Evolutionary conservation across 1,140 invertebrate genomes (phyloP).

Genomic region (Eubasilissa regina): DNA sequence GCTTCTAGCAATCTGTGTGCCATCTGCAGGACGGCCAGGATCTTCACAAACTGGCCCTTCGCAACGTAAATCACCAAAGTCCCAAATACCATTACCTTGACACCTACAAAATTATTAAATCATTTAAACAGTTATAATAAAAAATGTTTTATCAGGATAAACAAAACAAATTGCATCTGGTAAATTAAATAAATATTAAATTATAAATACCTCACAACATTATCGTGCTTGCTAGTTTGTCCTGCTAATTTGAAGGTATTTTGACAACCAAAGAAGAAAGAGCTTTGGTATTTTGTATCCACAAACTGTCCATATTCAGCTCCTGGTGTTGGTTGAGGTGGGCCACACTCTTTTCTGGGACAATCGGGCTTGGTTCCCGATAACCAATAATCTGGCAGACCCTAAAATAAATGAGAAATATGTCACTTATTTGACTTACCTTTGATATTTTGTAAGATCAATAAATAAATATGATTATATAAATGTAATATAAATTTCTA

Average conservation of each 20-base stretch:
- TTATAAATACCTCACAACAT: conserved; percentile 80
- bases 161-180: too few relatives aligned
- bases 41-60: conserved; percentile 97
- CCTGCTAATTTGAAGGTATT: conserved; percentile 96
- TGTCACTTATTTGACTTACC: too few relatives aligned
- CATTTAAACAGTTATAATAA: neutral
- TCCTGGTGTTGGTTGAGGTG: conserved; percentile 90
- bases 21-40: conserved; percentile 94
- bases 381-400: conserved; percentile 93
- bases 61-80: conserved; percentile 96
- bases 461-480: neutral
- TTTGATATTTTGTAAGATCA: too few relatives aligned
- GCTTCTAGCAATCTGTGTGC: conserved; percentile 88
- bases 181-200: neutral
- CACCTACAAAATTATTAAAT: conserved; percentile 71
- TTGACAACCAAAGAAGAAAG: conserved; percentile 97
- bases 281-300: conserved; percentile 92
- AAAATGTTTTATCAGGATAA: too few relatives aligned
- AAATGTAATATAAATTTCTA: conserved; percentile 1
- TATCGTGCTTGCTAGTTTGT: conserved; percentile 91
- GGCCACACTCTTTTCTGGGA: conserved; percentile 89
- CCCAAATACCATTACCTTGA: conserved; percentile 94
- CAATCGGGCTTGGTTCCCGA: conserved; percentile 89
- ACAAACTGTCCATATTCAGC: conserved; percentile 91
- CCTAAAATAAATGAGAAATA: conserved; percentile 67